phyloP scores from a whole-genome alignment of 2,888 invertebrate species.

The Dorcus hopei region DNA sequence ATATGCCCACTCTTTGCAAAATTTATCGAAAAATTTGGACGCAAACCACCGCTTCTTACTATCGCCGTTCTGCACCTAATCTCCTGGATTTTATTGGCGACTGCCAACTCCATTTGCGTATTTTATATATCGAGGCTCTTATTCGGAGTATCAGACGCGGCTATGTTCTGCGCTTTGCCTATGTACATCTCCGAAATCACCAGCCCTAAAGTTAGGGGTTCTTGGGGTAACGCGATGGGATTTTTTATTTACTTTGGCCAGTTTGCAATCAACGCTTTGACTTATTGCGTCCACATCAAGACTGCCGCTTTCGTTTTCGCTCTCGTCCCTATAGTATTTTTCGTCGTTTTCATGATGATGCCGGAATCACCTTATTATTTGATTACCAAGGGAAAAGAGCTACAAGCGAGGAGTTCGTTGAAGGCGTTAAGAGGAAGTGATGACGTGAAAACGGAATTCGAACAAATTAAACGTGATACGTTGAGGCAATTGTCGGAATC shows the following conservation, averaged over 20 bases:
- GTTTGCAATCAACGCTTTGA: constrained; percentile 33
- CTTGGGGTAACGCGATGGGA: constrained; percentile 23
- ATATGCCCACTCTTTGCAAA: constrained; percentile 9
- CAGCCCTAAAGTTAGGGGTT: constrained; percentile 30
- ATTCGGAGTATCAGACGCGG: constrained; percentile 34
- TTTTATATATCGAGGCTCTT: constrained; percentile 30
- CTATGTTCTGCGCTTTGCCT: constrained; percentile 28
- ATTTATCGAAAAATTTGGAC: constrained; percentile 18
- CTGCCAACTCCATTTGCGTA: constrained; percentile 27
- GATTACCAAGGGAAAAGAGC: constrained; percentile 31
- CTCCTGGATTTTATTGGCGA: constrained; percentile 26
- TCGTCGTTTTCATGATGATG: constrained; percentile 45
- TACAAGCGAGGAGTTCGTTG: constrained; percentile 32
- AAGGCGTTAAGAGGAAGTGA: constrained; percentile 28
- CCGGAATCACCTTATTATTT: constrained; percentile 55
- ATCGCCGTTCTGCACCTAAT: constrained; percentile 27
- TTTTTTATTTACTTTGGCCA: constrained; percentile 22
- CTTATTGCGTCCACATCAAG: constrained; percentile 26
- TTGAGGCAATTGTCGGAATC: constrained; percentile 36
- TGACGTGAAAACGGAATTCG: constrained; percentile 33
- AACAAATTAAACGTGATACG: constrained; percentile 34
- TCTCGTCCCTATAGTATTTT: constrained; percentile 17
- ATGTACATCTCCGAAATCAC: constrained; percentile 36
- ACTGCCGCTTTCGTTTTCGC: constrained; percentile 17
- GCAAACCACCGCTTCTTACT: constrained; percentile 23